These are phyloP conservation scores for Cynopterus brachyotis DNA, from an alignment of 2,113 vertebrate genomes.

Conservation along the genomic window DNA sequence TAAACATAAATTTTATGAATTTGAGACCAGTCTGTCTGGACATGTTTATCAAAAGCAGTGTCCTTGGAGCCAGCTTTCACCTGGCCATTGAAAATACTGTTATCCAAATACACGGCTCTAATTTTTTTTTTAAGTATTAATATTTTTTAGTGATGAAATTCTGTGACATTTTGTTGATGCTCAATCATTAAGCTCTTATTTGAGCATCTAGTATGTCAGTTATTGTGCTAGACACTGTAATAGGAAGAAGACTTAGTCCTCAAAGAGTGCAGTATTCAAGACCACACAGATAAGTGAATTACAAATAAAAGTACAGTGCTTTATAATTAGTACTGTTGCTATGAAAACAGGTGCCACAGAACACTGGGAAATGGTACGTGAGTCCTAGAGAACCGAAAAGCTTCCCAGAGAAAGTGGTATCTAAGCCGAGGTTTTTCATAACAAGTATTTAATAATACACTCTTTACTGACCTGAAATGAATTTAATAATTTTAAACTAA, in stretches of 20 bases:
- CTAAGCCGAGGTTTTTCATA: neutral
- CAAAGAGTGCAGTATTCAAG: neutral
- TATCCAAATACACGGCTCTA: neutral
- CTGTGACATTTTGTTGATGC: neutral
- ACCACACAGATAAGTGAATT: neutral
- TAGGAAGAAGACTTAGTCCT: neutral
- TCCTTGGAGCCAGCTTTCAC: neutral
- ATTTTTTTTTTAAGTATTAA: neutral
- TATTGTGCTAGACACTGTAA: neutral
- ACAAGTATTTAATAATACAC: neutral
- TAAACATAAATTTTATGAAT: neutral
- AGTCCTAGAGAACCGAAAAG: neutral
- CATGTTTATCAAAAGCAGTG: neutral
- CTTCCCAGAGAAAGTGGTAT: neutral
- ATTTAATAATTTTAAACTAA: constrained; percentile 25
- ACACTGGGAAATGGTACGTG: neutral
- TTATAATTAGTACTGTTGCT: neutral
- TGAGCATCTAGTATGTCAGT: neutral
- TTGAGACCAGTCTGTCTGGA: neutral
- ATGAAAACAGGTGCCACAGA: neutral
- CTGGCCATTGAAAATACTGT: neutral
- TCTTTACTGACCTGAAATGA: neutral
- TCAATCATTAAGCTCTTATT: neutral
- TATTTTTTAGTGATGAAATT: neutral
- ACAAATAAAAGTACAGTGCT: neutral